These are phyloP conservation scores for Lampris megalopsis DNA, from an alignment of 2,113 vertebrate genomes.

Conservation along the genomic window DNA sequence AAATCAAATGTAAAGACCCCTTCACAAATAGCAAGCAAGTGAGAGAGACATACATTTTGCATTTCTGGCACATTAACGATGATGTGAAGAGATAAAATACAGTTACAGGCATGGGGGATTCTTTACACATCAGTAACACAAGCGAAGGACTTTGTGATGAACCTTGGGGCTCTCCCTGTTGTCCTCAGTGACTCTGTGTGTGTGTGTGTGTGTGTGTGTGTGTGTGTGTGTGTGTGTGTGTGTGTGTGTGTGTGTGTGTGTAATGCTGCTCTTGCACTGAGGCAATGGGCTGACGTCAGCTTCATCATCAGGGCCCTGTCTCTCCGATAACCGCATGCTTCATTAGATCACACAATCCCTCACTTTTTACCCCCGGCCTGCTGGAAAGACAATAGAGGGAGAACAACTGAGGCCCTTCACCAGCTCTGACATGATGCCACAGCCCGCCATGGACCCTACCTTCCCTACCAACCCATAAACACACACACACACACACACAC, in stretches of 20 bases:
- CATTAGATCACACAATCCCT: constrained; percentile 71
- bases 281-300: constrained; percentile 76
- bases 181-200: constrained; percentile 26
- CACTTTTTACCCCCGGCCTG: constrained; percentile 54
- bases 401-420: constrained; percentile 66
- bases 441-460: constrained; percentile 13
- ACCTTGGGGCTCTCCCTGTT: constrained; percentile 11
- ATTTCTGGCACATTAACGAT: too few relatives aligned
- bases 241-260: background rate
- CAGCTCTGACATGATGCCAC: constrained; percentile 56
- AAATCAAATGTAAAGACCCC: too few relatives aligned
- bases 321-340: constrained; percentile 69
- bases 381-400: constrained; percentile 55
- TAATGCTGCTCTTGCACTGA: constrained; percentile 54
- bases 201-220: background rate
- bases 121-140: background rate
- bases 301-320: constrained; percentile 51
- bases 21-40: too few relatives aligned
- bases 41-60: too few relatives aligned
- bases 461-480: constrained; percentile 2
- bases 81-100: too few relatives aligned
- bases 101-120: background rate
- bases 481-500: constrained; percentile 17
- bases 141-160: background rate
- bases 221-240: constrained; percentile 14